Base-by-base conservation (phyloP, 2,113 vertebrate species). In the Pheucticus melanocephalus region DNA sequence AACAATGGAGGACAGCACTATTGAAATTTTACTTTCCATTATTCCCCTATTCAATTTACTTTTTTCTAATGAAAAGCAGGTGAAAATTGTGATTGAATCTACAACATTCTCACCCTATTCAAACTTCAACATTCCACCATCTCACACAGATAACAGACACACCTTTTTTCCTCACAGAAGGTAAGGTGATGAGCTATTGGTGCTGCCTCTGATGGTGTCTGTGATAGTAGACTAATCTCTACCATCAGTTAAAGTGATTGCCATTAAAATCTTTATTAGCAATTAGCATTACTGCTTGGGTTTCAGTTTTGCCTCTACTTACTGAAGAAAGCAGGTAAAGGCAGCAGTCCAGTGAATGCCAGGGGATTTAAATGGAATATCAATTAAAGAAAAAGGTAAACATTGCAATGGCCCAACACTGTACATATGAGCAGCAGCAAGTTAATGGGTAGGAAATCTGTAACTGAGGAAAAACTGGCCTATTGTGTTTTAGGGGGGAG, bases 211-310 rank as follows among this genome's bases (percentile, higher is more conserved):
- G 87, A 92, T 89, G 50, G 70, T 70, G 42, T 54, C 57, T 94
- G 78, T 68, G 90, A 90, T 90, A 94, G 75, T 5, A 76, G 66
- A 90, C 73, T 96, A 91, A 94, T 92, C 94, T 94, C 77, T 76
- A 71, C 50, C 87, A 94, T 91, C 94, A 93, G 91, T 95, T 95
- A 92, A 84, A 91, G 75, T 91, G 93, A 95, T 90, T 97, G 93
- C 76, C 93, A 94, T 95, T 95, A 95, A 97, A 96, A 95, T 95
- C 93, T 95, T 95, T 96, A 95, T 80, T 92, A 96, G 75, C 82
- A 95, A 97, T 96, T 97, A 95, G 75, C 82, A 88, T 92, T 94
- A 95, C 79, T 90, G 59, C 78, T 79, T 6, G 66, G 85, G 66
- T 90, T 91, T 75, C 68, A 72, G 63, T 66, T 80, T 90, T 93